phyloP scores from a whole-genome alignment of 1,140 invertebrate genomes.

The Macrobrachium nipponense region DNA sequence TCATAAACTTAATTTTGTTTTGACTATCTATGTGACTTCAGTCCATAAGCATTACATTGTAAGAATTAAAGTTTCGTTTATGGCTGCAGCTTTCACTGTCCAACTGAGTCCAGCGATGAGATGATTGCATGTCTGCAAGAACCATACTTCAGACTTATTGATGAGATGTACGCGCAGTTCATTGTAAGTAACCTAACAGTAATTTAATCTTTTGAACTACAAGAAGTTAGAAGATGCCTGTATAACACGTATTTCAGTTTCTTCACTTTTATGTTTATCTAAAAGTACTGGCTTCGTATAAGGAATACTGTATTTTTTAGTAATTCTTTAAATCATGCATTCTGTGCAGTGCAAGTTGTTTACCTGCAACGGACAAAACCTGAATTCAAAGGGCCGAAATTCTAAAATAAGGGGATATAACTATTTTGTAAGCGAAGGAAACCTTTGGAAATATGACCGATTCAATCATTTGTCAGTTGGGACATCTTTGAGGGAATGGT shows the following conservation, averaged over 20 bases:
- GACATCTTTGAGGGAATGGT: background rate
- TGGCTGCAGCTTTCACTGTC: constrained; percentile 47
- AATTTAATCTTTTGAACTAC: background rate
- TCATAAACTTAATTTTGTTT: background rate
- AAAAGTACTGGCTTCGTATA: too few relatives aligned
- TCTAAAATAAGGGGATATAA: too few relatives aligned
- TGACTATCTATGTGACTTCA: background rate
- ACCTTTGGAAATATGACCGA: too few relatives aligned
- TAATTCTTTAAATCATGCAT: too few relatives aligned
- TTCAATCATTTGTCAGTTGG: background rate
- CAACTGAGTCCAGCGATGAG: constrained; percentile 23
- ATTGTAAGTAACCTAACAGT: background rate
- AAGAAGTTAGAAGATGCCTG: background rate
- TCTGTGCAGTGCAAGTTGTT: too few relatives aligned
- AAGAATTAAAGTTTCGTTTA: background rate
- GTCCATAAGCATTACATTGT: background rate
- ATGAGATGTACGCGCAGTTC: constrained; percentile 1
- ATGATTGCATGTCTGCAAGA: constrained; percentile 50
- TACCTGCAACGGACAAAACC: too few relatives aligned
- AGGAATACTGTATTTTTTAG: too few relatives aligned
- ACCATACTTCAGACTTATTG: constrained; percentile 18
- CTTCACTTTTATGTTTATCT: too few relatives aligned
- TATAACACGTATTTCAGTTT: background rate
- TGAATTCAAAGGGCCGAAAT: too few relatives aligned
- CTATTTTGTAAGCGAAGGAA: too few relatives aligned